phyloP scores from a whole-genome alignment of 2,113 vertebrate genomes.

The Atherinomorus stipes region DNA sequence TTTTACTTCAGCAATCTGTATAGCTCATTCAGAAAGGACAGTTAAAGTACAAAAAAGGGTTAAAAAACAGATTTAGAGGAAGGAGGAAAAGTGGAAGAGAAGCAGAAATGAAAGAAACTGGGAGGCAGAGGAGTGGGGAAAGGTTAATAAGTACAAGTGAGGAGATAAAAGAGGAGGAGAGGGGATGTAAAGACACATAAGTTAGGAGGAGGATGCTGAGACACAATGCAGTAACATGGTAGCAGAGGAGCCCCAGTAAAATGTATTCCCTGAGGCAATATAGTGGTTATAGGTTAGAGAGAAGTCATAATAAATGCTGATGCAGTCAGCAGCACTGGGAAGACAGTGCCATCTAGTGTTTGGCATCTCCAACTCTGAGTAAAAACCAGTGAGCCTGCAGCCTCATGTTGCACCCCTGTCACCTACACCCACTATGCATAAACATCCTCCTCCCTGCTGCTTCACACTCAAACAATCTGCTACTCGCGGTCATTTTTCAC shows the following conservation, averaged over 20 bases:
- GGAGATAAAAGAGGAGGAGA: not conserved
- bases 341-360: slow-evolving; percentile 60
- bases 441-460: slow-evolving; percentile 21
- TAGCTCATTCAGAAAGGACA: not conserved
- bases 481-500: slow-evolving; percentile 47
- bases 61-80: no score
- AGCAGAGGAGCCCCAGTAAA: not conserved
- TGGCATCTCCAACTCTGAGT: not conserved
- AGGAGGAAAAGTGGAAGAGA: not conserved
- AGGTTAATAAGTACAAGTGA: not conserved
- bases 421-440: slow-evolving; percentile 15
- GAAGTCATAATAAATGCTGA: slow-evolving; percentile 16
- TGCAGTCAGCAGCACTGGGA: slow-evolving; percentile 3
- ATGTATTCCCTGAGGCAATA: slow-evolving; percentile 11
- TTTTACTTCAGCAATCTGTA: not conserved
- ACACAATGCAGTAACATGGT: not conserved
- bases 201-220: not conserved
- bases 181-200: not conserved
- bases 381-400: slow-evolving; percentile 6
- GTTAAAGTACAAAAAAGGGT: not conserved
- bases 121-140: not conserved
- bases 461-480: slow-evolving; percentile 37
- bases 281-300: slow-evolving; percentile 4
- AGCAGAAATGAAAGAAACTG: not conserved
- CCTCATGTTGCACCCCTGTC: slow-evolving; percentile 15